Conservation (phyloP, 2,113 vertebrate genomes). For the Entelurus aequoreus region DNA sequence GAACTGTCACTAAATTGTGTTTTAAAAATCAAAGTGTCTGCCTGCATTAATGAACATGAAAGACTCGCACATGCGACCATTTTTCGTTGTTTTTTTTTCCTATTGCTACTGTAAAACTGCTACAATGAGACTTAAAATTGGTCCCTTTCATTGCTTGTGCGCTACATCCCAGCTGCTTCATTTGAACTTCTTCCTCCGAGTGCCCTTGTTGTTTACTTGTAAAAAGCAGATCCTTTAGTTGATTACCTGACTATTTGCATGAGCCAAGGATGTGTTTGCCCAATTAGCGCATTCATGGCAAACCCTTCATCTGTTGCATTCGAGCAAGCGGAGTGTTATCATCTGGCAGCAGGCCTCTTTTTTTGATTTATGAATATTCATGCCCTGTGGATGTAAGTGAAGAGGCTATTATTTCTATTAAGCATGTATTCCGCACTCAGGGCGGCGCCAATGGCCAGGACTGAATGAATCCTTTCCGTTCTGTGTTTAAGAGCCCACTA, state of each 20-base stretch:
- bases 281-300: not conserved
- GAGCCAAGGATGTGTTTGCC: not conserved
- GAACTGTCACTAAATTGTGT: not conserved
- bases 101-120: not conserved
- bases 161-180: not conserved
- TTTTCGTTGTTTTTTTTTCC: not conserved
- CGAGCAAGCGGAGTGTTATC: not conserved
- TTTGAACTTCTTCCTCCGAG: not conserved
- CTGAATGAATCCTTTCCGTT: not conserved
- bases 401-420: not conserved
- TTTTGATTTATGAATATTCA: not conserved
- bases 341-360: not conserved
- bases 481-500: conserved; percentile 2
- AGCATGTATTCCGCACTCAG: not conserved
- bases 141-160: not conserved
- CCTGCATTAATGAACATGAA: not conserved
- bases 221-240: not conserved
- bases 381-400: conserved; percentile 1
- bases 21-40: not conserved
- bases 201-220: not conserved
- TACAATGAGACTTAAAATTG: not conserved
- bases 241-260: not conserved
- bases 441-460: conserved; percentile 1
- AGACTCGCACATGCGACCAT: not conserved
- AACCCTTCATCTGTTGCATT: not conserved